A percentile compares a stretch with the other conserved stretches of the same genome.
phyloP scores from a whole-genome alignment of 1,140 invertebrate species.

The Harpegnathos saltator region DNA sequence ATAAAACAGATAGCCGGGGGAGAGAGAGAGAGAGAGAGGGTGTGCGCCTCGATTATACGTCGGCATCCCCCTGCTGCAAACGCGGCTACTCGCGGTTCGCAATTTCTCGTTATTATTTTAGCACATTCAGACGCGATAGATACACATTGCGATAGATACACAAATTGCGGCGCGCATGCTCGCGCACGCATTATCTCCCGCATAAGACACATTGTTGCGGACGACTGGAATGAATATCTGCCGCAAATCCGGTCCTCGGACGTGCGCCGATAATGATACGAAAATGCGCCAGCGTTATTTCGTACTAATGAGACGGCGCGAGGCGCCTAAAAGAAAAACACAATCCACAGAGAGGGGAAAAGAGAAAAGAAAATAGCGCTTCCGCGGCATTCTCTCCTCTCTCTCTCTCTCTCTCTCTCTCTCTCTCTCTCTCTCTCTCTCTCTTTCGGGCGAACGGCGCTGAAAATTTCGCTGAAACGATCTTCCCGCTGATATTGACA shows the following conservation, averaged over 20 bases:
- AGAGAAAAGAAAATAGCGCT: no score
- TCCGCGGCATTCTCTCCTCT: no score
- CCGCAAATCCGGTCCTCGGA: constrained; percentile 27
- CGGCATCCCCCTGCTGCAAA: constrained; percentile 71
- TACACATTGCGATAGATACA: constrained; percentile 62
- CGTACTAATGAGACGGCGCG: background rate
- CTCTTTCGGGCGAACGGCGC: no score
- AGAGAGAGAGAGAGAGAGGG: constrained; percentile 73
- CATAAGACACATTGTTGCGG: constrained; percentile 30
- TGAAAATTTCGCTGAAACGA: constrained; percentile 28
- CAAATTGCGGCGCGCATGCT: constrained; percentile 58
- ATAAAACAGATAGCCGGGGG: constrained; percentile 82
- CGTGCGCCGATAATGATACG: background rate
- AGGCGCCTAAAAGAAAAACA: no score
- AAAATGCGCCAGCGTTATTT: no score
- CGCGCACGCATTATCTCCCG: constrained; percentile 45
- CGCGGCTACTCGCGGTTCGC: constrained; percentile 63
- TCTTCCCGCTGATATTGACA: constrained; percentile 47
- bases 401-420: no score
- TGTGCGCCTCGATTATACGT: constrained; percentile 81
- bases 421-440: no score
- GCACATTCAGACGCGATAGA: constrained; percentile 64
- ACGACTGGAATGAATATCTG: background rate
- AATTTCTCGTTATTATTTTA: constrained; percentile 66
- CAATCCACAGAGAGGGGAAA: no score